Evolutionary conservation across 1,140 invertebrate genomes (phyloP).

Genomic region (Protaetia brevitarsis): DNA sequence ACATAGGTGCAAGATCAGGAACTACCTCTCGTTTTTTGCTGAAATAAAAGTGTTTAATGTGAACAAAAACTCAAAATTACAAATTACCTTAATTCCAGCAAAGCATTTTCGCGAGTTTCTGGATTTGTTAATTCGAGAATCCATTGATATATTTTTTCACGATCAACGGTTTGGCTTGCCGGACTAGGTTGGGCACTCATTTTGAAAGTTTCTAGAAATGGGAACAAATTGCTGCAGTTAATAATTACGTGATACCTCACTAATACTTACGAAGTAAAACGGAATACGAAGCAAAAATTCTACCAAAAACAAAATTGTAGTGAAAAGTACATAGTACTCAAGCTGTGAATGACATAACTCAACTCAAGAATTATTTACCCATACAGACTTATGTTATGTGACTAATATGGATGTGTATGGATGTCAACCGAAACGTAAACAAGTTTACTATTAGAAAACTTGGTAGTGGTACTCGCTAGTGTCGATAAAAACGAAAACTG

Average conservation of each 20-base stretch:
- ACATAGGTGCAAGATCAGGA: constrained; percentile 92
- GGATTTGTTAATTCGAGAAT: constrained; percentile 94
- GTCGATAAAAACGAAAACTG: too few relatives aligned
- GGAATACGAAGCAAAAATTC: too few relatives aligned
- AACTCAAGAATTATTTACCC: too few relatives aligned
- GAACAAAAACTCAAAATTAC: not conserved
- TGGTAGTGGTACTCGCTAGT: too few relatives aligned
- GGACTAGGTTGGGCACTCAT: constrained; percentile 62
- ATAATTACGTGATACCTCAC: too few relatives aligned
- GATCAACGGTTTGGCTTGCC: constrained; percentile 60
- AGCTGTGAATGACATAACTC: too few relatives aligned
- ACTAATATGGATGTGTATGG: too few relatives aligned
- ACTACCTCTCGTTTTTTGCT: constrained; percentile 98
- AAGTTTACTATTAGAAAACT: too few relatives aligned
- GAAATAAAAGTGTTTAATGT: constrained; percentile 20
- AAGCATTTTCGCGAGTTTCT: constrained; percentile 91
- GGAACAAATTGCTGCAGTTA: not conserved
- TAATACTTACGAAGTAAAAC: not conserved
- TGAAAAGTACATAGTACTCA: too few relatives aligned
- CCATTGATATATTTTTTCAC: constrained; percentile 88
- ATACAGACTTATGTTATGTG: too few relatives aligned
- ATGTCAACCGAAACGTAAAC: too few relatives aligned
- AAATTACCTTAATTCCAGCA: constrained; percentile 80
- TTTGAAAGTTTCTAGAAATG: constrained; percentile 18
- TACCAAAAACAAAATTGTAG: too few relatives aligned